Evolutionary conservation across 2,113 vertebrate genomes (phyloP).

Genomic region (Vulpes lagopus): DNA sequence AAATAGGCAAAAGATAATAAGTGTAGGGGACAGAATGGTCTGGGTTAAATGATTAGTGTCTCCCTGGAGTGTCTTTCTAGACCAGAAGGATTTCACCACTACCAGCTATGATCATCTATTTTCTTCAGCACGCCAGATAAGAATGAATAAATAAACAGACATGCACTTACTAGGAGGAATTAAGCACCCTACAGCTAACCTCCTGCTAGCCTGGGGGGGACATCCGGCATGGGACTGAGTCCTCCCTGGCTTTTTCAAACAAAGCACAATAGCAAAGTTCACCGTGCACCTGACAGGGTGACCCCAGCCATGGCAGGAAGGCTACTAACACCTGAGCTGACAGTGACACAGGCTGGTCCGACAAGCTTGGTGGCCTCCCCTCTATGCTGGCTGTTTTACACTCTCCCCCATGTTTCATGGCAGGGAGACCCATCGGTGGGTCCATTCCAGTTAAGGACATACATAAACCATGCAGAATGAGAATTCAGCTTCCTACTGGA

Average conservation of each 20-base stretch:
- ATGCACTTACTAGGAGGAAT: background rate
- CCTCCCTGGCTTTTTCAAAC: background rate
- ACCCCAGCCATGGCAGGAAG: background rate
- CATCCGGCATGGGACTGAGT: background rate
- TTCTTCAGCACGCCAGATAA: background rate
- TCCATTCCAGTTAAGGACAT: background rate
- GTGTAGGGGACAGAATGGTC: background rate
- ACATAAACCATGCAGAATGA: background rate
- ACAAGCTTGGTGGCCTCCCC: rapidly evolving
- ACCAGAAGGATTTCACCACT: background rate
- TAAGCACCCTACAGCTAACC: background rate
- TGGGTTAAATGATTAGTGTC: background rate
- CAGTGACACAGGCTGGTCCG: too few relatives aligned
- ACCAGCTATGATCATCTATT: background rate
- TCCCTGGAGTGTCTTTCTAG: background rate
- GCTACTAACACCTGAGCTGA: background rate
- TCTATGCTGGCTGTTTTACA: background rate
- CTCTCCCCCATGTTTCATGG: rapidly evolving
- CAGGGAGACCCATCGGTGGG: background rate
- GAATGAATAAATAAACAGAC: slow-evolving; percentile 5
- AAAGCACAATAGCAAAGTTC: background rate
- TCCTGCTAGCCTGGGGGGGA: background rate
- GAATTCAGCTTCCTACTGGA: background rate
- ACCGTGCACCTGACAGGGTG: rapidly evolving
- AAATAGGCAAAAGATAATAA: background rate